phyloP scores from a whole-genome alignment of 37 sponge, comb jelly and placozoan species.

The Aphrocallistes beatrix region DNA sequence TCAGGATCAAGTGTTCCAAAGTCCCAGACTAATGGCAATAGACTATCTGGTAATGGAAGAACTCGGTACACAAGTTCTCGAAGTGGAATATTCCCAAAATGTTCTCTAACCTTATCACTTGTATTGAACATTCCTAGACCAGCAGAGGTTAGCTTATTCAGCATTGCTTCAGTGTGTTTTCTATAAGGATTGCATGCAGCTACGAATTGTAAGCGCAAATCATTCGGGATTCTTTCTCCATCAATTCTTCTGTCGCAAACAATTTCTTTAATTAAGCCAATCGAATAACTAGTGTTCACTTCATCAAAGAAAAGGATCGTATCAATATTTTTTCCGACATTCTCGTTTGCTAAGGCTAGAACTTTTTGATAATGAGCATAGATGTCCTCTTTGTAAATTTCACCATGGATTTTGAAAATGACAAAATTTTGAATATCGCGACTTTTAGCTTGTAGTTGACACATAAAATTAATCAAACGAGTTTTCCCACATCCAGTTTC shows the following conservation, averaged over 20 bases:
- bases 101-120: neutral
- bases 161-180: conserved; percentile 71
- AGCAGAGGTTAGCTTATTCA: conserved; percentile 60
- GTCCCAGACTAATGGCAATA: conserved; percentile 29
- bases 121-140: conserved; percentile 42
- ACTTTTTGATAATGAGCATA: conserved; percentile 27
- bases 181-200: conserved; percentile 95
- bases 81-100: conserved; percentile 21
- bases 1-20: conserved; percentile 24
- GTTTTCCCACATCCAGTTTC: conserved; percentile 99
- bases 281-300: conserved; percentile 85
- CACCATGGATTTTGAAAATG: conserved; percentile 60
- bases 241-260: conserved; percentile 82
- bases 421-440: conserved; percentile 8
- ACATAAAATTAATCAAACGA: conserved; percentile 75
- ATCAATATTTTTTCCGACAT: conserved; percentile 27
- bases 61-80: conserved; percentile 28
- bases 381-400: conserved; percentile 47
- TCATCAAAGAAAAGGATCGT: conserved; percentile 99
- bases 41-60: conserved; percentile 21
- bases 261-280: conserved; percentile 92
- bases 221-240: conserved; percentile 49
- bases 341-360: conserved; percentile 30
- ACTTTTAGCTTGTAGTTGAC: conserved; percentile 38
- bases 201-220: conserved; percentile 61